Evolutionary conservation across 2,797 vertebrate species (phyloP).

Genomic region (Hafferia zeledoni): DNA sequence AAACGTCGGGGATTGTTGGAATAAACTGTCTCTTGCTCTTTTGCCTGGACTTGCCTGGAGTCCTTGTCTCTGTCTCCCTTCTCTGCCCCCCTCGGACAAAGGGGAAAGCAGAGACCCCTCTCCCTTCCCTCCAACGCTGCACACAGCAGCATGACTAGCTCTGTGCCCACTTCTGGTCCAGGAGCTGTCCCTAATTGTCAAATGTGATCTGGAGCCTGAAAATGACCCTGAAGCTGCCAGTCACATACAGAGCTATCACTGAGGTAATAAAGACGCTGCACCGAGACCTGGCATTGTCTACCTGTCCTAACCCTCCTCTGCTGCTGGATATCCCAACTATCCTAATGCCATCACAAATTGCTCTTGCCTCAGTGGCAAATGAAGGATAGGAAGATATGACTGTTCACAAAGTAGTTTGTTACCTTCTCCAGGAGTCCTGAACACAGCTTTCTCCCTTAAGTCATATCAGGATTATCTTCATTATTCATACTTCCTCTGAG

Average conservation of each 20-base stretch:
- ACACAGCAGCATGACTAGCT: not conserved
- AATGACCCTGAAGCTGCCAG: not conserved
- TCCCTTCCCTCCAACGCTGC: too few relatives aligned
- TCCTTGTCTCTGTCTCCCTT: too few relatives aligned
- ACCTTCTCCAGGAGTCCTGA: not conserved
- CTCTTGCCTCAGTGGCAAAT: not conserved
- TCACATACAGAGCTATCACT: not conserved
- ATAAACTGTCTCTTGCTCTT: too few relatives aligned
- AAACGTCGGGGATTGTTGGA: too few relatives aligned
- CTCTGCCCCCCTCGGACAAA: too few relatives aligned
- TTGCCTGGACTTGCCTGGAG: too few relatives aligned
- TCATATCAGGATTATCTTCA: not conserved
- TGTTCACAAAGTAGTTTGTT: not conserved
- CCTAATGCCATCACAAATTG: not conserved
- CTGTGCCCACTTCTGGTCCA: not conserved
- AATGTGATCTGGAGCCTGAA: not conserved
- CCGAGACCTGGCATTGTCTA: not conserved
- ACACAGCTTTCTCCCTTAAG: not conserved
- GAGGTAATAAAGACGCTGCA: accelerated
- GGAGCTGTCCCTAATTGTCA: not conserved
- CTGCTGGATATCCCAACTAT: not conserved
- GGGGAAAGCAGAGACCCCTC: too few relatives aligned
- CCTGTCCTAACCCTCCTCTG: not conserved
- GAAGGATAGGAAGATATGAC: not conserved
- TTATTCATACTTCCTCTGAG: not conserved